Evolutionary conservation across 2,797 vertebrate genomes (phyloP).

Genomic region (Pteropus rufus): DNA sequence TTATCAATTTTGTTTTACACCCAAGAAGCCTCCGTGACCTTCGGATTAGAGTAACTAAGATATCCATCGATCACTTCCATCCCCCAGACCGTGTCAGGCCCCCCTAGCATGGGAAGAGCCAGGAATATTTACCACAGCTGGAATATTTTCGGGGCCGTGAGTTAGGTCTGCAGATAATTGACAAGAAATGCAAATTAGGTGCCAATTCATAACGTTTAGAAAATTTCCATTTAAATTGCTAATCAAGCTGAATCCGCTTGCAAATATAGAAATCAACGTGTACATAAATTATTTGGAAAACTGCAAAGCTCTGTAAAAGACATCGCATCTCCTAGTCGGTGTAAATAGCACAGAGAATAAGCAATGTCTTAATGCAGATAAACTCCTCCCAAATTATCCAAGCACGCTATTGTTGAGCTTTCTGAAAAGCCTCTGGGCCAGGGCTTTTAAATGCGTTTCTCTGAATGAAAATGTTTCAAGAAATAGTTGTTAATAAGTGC

Average conservation of each 20-base stretch:
- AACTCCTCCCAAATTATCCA: accelerated
- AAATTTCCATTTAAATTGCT: slow-evolving; percentile 55
- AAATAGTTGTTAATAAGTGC: background rate
- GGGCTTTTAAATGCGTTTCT: background rate
- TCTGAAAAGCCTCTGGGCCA: background rate
- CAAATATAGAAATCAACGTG: slow-evolving; percentile 62
- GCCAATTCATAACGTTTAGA: background rate
- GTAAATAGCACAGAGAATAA: background rate
- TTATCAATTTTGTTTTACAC: background rate
- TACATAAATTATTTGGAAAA: slow-evolving; percentile 31
- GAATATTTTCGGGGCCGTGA: background rate
- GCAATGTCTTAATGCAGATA: background rate
- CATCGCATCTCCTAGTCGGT: accelerated
- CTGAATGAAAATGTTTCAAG: background rate
- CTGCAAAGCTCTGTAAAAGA: background rate
- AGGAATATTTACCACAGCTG: background rate
- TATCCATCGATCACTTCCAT: background rate
- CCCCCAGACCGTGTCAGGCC: background rate
- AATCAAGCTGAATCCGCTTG: slow-evolving; percentile 36
- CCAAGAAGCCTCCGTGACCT: background rate
- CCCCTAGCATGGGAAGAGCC: background rate
- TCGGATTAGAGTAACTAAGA: background rate
- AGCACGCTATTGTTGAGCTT: accelerated
- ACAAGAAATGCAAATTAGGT: slow-evolving; percentile 15
- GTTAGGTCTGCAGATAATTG: background rate